A percentile compares a stretch with the other conserved stretches of the same genome.
Evolutionary conservation across 2,113 vertebrate species (phyloP).

Genomic region (Callaeas wilsoni): DNA sequence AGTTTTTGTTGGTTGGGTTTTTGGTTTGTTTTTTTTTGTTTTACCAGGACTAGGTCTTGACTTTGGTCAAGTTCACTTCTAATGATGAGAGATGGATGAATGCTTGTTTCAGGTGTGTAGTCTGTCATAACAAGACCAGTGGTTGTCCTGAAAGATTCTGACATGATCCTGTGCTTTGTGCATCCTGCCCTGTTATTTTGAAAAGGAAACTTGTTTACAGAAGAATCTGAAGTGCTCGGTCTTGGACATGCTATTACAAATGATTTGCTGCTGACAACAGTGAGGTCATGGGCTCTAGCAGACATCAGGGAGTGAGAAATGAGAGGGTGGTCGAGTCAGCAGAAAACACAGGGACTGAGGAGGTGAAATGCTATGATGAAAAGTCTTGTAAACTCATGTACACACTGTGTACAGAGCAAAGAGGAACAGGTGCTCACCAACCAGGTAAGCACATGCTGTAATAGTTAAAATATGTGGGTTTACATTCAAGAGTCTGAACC

Average conservation of each 20-base stretch:
- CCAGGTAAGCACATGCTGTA: not conserved
- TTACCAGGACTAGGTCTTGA: not conserved
- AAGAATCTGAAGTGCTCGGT: not conserved
- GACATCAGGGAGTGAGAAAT: not conserved
- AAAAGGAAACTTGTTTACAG: not conserved
- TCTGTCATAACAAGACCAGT: not conserved
- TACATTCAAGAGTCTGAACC: not conserved
- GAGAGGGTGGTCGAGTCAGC: not conserved
- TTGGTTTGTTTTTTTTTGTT: not conserved
- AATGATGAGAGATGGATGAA: not conserved
- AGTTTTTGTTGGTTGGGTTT: not conserved
- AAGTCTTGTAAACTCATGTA: not conserved
- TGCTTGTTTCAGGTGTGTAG: not conserved
- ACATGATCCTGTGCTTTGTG: not conserved
- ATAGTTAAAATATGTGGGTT: not conserved
- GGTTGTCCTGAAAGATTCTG: not conserved
- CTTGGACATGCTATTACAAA: not conserved
- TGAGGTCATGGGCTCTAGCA: not conserved
- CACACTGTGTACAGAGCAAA: not conserved
- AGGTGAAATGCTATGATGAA: not conserved
- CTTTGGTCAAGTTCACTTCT: not conserved
- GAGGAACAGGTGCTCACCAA: not conserved
- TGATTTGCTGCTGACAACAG: not conserved
- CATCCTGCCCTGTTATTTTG: not conserved
- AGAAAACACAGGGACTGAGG: not conserved